Evolutionary conservation across 1,140 invertebrate genomes (phyloP).

Genomic region (Wasmannia auropunctata): DNA sequence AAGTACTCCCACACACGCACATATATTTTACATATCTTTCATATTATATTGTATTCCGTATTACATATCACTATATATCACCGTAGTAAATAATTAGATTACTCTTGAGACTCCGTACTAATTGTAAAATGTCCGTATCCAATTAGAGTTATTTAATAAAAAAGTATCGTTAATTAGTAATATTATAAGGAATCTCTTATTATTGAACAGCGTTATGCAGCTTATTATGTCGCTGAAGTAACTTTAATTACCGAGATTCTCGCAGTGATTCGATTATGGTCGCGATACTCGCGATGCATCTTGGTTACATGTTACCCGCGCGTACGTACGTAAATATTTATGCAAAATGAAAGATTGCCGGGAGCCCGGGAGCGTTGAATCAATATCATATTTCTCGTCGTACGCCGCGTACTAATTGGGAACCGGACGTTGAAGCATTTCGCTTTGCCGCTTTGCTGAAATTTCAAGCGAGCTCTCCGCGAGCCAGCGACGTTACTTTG

Average conservation of each 20-base stretch:
- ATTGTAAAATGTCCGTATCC: not conserved
- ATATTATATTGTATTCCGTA: not conserved
- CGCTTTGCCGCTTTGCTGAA: constrained; percentile 36
- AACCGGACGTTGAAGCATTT: constrained; percentile 48
- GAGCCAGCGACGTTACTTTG: constrained; percentile 41
- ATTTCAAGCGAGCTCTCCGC: constrained; percentile 25
- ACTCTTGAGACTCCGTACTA: not conserved
- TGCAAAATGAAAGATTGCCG: constrained; percentile 28
- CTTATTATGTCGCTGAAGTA: not conserved
- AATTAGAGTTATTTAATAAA: not conserved
- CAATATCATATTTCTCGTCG: constrained; percentile 24
- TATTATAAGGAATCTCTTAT: not conserved
- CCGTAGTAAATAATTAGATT: not conserved
- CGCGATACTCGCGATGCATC: not conserved
- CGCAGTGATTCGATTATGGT: not conserved
- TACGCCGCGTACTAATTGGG: constrained; percentile 26
- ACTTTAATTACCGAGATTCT: not conserved
- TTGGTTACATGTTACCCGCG: not conserved
- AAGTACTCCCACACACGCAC: not conserved
- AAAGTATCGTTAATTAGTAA: not conserved
- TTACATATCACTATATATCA: not conserved
- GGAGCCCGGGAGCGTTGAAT: constrained; percentile 3
- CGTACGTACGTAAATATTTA: not conserved
- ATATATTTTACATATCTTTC: not conserved
- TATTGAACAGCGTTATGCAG: no score